phyloP scores from a whole-genome alignment of 2,113 vertebrate species.

The Mohoua ochrocephala region DNA sequence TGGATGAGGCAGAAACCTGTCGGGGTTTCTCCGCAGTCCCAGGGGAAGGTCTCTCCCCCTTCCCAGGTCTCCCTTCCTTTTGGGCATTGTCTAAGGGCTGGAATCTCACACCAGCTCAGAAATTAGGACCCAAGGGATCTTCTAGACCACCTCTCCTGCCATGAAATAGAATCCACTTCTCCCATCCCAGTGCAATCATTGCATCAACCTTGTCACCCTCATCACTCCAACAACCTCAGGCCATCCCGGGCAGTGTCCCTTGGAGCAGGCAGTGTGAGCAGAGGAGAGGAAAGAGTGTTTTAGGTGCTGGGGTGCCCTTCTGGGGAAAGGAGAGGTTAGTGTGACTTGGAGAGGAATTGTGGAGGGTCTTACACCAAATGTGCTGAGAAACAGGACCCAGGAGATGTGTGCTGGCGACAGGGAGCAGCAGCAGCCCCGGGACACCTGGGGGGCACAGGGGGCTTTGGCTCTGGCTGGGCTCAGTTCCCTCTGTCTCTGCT shows the following conservation, averaged over 20 bases:
- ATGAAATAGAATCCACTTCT: background rate
- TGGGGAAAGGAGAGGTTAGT: background rate
- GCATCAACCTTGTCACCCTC: no score
- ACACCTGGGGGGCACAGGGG: no score
- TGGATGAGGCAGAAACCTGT: background rate
- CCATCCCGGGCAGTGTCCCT: background rate
- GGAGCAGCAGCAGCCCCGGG: background rate
- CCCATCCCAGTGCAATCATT: background rate
- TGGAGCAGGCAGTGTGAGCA: background rate
- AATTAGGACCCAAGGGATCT: background rate
- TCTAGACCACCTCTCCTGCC: background rate
- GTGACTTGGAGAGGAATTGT: background rate
- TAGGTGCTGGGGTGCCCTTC: background rate
- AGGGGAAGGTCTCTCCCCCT: background rate
- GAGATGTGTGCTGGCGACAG: background rate
- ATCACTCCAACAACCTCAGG: background rate
- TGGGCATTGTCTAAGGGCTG: background rate
- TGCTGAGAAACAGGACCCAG: accelerated
- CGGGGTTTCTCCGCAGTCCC: accelerated
- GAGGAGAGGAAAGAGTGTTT: background rate
- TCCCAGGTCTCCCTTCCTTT: background rate
- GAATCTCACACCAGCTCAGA: background rate
- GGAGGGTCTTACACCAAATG: background rate
- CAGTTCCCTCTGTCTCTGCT: background rate
- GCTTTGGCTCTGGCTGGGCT: background rate